phyloP scores from a whole-genome alignment of 2,113 vertebrate species.

The Dicaeum eximium region DNA sequence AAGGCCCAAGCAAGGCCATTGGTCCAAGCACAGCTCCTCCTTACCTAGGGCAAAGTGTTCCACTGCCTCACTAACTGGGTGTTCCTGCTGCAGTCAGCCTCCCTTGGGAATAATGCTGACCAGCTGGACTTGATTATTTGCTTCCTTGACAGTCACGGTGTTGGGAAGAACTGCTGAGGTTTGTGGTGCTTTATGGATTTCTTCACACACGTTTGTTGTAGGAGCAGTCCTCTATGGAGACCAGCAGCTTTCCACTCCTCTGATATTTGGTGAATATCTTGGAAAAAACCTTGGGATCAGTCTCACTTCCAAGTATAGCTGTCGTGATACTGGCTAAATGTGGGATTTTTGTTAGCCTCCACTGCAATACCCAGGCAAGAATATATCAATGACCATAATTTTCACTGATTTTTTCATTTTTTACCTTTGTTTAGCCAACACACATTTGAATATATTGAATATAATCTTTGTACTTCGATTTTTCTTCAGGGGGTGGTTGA shows the following conservation, averaged over 20 bases:
- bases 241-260: not conserved
- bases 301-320: not conserved
- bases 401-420: not conserved
- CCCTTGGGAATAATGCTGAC: not conserved
- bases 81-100: not conserved
- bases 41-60: not conserved
- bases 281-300: not conserved
- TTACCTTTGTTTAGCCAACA: not conserved
- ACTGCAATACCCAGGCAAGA: not conserved
- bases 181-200: not conserved
- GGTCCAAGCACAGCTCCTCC: not conserved
- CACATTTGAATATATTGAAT: not conserved
- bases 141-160: not conserved
- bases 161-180: not conserved
- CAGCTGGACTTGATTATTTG: not conserved
- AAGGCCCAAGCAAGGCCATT: not conserved
- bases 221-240: not conserved
- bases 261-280: not conserved
- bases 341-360: not conserved
- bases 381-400: not conserved
- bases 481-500: not conserved
- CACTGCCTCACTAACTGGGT: not conserved
- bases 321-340: not conserved
- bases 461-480: not conserved
- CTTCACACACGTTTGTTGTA: not conserved